phyloP scores from a whole-genome alignment of 2,113 vertebrate species.

The Megaceryle maxima region DNA sequence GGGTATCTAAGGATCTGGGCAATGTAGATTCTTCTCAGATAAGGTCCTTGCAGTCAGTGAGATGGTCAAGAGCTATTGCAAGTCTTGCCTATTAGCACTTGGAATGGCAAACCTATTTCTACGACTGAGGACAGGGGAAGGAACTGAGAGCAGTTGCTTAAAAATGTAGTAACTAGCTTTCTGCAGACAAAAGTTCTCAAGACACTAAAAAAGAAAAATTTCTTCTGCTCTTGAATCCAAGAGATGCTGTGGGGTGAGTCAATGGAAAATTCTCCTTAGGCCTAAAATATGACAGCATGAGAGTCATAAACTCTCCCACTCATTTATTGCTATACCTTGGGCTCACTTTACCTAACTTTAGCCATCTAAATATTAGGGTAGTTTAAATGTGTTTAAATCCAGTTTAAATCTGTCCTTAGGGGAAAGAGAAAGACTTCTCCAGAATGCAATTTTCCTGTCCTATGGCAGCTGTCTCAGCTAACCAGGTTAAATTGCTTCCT shows the following conservation, averaged over 20 bases:
- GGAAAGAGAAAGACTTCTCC: constrained; percentile 4
- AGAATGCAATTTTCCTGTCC: constrained; percentile 10
- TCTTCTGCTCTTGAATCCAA: not conserved
- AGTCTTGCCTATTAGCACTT: not conserved
- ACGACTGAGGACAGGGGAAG: not conserved
- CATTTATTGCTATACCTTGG: not conserved
- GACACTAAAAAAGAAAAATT: not conserved
- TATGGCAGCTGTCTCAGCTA: not conserved
- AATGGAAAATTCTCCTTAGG: not conserved
- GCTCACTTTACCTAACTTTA: constrained; percentile 10
- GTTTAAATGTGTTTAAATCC: constrained; percentile 19
- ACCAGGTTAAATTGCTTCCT: constrained; percentile 36
- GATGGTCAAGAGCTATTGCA: not conserved
- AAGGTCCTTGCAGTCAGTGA: not conserved
- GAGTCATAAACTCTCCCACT: not conserved
- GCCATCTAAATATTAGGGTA: constrained; percentile 37
- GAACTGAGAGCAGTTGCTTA: not conserved
- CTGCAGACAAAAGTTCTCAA: not conserved
- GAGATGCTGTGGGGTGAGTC: not conserved
- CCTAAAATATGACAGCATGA: not conserved
- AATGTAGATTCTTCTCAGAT: not conserved
- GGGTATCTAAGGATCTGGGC: not conserved
- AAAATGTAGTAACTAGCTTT: not conserved
- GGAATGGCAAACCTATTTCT: not conserved
- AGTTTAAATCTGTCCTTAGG: constrained; percentile 17